A percentile compares a stretch with the other conserved stretches of the same genome.
Evolutionary conservation across 2,797 vertebrate species (phyloP).

Genomic region (Aeoliscus strigatus): DNA sequence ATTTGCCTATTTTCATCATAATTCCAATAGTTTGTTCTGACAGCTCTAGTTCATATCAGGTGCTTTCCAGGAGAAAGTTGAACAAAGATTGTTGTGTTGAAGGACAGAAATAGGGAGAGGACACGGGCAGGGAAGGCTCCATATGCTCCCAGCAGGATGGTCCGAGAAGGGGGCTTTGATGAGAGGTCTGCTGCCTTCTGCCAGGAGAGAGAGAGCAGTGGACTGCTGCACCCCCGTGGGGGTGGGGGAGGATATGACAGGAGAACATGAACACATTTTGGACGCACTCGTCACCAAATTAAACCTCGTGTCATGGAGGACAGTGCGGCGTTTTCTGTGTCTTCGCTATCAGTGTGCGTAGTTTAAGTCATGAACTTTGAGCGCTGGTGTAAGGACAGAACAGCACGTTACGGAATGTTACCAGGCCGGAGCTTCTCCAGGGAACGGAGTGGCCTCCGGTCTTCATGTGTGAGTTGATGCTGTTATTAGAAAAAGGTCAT

Average conservation of each 20-base stretch:
- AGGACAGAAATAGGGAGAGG: conserved; percentile 21
- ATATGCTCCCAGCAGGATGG: conserved; percentile 67
- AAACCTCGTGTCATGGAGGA: no score
- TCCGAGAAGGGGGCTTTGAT: conserved; percentile 54
- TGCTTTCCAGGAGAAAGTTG: conserved; percentile 9
- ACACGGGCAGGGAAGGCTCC: conserved; percentile 51
- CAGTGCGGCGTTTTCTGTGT: no score
- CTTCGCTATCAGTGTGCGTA: no score
- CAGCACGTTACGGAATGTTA: conserved; percentile 40
- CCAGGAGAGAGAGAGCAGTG: conserved; percentile 34
- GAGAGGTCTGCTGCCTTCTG: conserved; percentile 47
- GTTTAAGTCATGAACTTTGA: conserved; percentile 56
- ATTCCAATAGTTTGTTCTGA: background rate
- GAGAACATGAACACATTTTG: conserved; percentile 12
- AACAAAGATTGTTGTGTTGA: conserved; percentile 17
- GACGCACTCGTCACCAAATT: no score
- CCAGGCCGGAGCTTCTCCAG: conserved; percentile 19
- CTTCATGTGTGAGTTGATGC: no score
- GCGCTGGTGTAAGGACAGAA: conserved; percentile 36
- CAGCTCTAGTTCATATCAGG: background rate
- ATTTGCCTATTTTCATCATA: no score
- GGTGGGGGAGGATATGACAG: conserved; percentile 9
- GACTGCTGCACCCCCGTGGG: conserved; percentile 24
- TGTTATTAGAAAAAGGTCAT: no score
- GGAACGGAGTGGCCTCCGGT: no score